A percentile compares a stretch with the other conserved stretches of the same genome.
phyloP scores from a whole-genome alignment of 2,113 vertebrate species.

The Tetraodon nigroviridis region DNA sequence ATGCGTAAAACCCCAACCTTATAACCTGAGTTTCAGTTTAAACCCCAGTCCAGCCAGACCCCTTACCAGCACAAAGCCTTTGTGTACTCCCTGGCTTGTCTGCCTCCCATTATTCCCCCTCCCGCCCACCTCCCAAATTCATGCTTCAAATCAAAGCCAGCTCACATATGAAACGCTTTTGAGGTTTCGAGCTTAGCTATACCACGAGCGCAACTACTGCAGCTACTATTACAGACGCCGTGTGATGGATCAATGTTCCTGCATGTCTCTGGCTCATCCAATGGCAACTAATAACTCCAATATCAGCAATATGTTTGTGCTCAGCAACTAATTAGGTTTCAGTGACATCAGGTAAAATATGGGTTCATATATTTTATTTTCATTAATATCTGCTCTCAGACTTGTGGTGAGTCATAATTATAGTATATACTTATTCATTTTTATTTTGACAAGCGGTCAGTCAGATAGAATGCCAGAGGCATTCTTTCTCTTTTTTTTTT shows the following conservation, averaged over 20 bases:
- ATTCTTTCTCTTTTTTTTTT: constrained; percentile 27
- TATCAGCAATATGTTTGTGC: constrained; percentile 22
- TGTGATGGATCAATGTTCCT: constrained; percentile 59
- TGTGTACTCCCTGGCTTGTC: constrained; percentile 65
- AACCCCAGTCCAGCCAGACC: constrained; percentile 65
- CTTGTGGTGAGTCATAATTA: constrained; percentile 43
- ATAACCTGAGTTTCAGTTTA: constrained; percentile 42
- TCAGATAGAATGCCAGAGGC: constrained; percentile 44
- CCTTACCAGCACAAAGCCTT: constrained; percentile 56
- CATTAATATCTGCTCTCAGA: constrained; percentile 48
- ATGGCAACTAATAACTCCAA: constrained; percentile 15
- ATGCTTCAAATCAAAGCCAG: constrained; percentile 68
- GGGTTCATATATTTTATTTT: constrained; percentile 37
- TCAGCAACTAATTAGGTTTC: constrained; percentile 26
- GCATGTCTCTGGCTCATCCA: constrained; percentile 14
- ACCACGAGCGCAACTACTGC: constrained; percentile 56
- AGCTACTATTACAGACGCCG: constrained; percentile 62
- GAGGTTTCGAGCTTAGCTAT: constrained; percentile 64
- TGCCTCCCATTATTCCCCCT: constrained; percentile 68
- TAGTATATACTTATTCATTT: constrained; percentile 24
- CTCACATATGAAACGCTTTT: constrained; percentile 71
- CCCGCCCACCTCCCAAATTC: constrained; percentile 13
- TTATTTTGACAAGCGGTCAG: constrained; percentile 66
- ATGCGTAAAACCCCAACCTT: constrained; percentile 57
- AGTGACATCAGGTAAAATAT: constrained; percentile 22